phyloP scores from a whole-genome alignment of 2,888 invertebrate species.

The Baronia brevicornis region DNA sequence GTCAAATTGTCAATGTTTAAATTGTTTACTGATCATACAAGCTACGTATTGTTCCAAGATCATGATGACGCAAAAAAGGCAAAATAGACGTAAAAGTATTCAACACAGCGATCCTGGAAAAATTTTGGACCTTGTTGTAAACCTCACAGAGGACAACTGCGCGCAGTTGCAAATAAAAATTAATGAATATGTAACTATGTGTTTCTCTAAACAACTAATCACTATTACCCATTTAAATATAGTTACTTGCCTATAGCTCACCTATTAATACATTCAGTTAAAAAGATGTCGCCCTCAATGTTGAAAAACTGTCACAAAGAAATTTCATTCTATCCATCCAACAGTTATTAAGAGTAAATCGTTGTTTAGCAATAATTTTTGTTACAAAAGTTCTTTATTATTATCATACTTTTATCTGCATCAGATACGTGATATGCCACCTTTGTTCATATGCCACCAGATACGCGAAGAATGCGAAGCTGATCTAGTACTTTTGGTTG shows the following conservation, averaged over 20 bases:
- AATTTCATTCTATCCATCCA: no score
- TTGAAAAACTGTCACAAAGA: no score
- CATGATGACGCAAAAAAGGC: constrained; percentile 23
- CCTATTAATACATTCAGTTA: no score
- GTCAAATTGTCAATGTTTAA: no score
- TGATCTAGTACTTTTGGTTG: constrained; percentile 67
- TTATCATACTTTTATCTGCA: no score
- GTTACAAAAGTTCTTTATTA: constrained; percentile 1
- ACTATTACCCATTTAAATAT: not conserved
- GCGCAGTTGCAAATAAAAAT: constrained; percentile 73
- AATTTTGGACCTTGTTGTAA: constrained; percentile 71
- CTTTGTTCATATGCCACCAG: constrained; percentile 30
- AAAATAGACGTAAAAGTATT: constrained; percentile 39
- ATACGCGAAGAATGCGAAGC: constrained; percentile 67
- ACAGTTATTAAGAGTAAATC: no score
- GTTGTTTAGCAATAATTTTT: no score
- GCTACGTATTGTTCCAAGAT: not conserved
- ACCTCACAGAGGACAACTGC: constrained; percentile 62
- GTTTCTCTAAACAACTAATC: constrained; percentile 1
- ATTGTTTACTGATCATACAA: no score
- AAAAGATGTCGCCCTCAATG: no score
- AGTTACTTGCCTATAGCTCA: no score
- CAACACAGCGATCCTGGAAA: constrained; percentile 74
- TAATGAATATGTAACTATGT: constrained; percentile 74
- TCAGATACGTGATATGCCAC: no score